Evolutionary conservation across 2,888 invertebrate species (phyloP).

Genomic region (Neria commutata): DNA sequence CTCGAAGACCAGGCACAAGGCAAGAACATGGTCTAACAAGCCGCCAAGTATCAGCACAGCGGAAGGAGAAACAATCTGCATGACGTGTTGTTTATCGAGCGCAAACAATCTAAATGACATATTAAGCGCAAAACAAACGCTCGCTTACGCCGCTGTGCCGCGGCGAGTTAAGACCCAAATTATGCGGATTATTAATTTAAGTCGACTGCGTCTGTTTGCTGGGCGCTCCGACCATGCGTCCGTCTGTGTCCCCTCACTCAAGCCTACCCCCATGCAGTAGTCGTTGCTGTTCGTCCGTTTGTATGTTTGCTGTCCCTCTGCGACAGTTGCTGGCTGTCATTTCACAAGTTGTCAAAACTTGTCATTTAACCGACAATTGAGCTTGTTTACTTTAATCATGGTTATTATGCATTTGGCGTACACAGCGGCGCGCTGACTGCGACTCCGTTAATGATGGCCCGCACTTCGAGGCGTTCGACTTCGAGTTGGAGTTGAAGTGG

Average conservation of each 20-base stretch:
- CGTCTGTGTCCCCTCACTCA: conserved; percentile 10
- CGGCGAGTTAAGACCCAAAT: conserved; percentile 56
- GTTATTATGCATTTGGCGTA: conserved; percentile 50
- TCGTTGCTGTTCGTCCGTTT: conserved; percentile 1
- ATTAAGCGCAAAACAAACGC: conserved; percentile 59
- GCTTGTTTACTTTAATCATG: conserved; percentile 59
- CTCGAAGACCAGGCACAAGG: conserved; percentile 21
- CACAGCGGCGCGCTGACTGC: conserved; percentile 15
- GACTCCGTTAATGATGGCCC: background rate
- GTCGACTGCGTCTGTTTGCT: conserved; percentile 40
- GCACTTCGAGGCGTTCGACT: conserved; percentile 4
- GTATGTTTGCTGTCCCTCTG: conserved; percentile 24
- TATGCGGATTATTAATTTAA: conserved; percentile 62
- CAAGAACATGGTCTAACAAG: background rate
- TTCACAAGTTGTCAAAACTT: conserved; percentile 58
- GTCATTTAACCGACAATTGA: conserved; percentile 59
- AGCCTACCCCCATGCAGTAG: conserved; percentile 29
- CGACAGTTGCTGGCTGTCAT: conserved; percentile 36
- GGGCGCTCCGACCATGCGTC: conserved; percentile 14
- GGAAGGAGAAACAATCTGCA: conserved; percentile 38
- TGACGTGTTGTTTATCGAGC: conserved; percentile 51
- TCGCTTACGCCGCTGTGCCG: conserved; percentile 38
- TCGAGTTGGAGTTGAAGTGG: conserved; percentile 47
- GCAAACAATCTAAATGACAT: conserved; percentile 62
- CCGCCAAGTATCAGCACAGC: conserved; percentile 15